These are phyloP conservation scores for Pandion haliaetus DNA, from an alignment of 2,113 vertebrate species.

Conservation along the genomic window DNA sequence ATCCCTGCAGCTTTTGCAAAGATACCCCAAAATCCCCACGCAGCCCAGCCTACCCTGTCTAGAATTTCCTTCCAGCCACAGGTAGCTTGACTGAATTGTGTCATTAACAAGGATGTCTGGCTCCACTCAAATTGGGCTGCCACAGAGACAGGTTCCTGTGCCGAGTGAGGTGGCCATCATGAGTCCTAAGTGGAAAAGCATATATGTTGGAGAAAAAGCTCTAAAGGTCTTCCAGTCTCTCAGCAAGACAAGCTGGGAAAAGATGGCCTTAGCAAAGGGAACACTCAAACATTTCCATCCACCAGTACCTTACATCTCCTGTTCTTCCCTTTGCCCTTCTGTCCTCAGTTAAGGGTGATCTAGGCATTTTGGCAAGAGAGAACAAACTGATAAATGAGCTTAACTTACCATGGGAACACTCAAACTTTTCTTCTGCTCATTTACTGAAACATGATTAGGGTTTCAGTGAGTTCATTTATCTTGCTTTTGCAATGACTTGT, in stretches of 20 bases:
- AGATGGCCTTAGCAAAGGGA: neutral
- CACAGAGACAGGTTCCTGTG: neutral
- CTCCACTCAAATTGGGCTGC: neutral
- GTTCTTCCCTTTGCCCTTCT: neutral
- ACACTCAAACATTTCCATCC: neutral
- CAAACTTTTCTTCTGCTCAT: neutral
- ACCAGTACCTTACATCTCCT: neutral
- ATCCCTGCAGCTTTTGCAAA: neutral
- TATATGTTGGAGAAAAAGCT: neutral
- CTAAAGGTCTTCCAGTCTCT: neutral
- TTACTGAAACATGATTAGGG: neutral
- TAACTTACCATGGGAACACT: neutral
- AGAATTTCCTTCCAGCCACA: neutral
- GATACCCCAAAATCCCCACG: neutral
- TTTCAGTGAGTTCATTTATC: neutral
- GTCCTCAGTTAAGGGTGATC: neutral
- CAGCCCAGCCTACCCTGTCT: neutral
- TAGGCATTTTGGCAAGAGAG: neutral
- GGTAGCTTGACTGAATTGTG: neutral
- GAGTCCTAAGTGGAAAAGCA: neutral
- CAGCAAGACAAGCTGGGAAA: neutral
- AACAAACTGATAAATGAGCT: neutral
- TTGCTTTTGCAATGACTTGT: neutral
- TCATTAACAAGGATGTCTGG: neutral
- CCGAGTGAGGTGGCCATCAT: neutral